Percentiles rank a stretch among this genome's conserved stretches.
These are phyloP conservation scores for Patella depressa DNA, from an alignment of 2,888 invertebrate genomes.

Conservation along the genomic window DNA sequence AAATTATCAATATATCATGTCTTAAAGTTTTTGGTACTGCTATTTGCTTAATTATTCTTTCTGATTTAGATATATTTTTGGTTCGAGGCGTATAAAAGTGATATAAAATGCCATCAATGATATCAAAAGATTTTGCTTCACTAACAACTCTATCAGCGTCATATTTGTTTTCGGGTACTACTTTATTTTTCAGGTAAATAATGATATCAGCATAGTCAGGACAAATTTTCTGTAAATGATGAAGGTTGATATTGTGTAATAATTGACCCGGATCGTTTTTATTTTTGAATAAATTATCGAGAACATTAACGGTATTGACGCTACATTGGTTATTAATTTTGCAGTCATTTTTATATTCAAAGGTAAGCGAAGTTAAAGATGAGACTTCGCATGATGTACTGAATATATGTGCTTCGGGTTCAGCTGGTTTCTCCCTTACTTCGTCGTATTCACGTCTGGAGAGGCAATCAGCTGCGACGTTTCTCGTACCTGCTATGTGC, in stretches of 20 bases:
- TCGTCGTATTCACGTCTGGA: too few relatives aligned
- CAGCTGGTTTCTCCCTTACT: too few relatives aligned
- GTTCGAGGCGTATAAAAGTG: too few relatives aligned
- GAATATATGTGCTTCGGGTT: too few relatives aligned
- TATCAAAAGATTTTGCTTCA: not conserved
- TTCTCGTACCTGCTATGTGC: too few relatives aligned
- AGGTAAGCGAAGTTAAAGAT: too few relatives aligned
- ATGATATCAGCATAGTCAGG: not conserved
- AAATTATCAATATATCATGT: slow-evolving; percentile 28
- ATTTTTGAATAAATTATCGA: not conserved
- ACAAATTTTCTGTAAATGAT: slow-evolving; percentile 23
- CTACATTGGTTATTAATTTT: too few relatives aligned
- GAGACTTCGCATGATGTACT: too few relatives aligned
- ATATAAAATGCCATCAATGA: slow-evolving; percentile 15
- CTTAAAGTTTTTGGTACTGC: slow-evolving; percentile 26
- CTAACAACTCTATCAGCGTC: not conserved
- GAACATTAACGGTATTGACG: not conserved
- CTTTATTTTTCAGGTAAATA: not conserved
- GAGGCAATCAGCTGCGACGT: too few relatives aligned
- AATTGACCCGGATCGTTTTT: not conserved
- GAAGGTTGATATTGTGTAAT: not conserved
- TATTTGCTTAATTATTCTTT: not conserved
- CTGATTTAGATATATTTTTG: slow-evolving; percentile 10
- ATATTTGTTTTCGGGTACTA: not conserved
- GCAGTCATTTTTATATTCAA: too few relatives aligned